Percentiles rank a stretch among this genome's conserved stretches.
phyloP scores from a whole-genome alignment of 2,113 vertebrate species.

The Peromyscus californicus region DNA sequence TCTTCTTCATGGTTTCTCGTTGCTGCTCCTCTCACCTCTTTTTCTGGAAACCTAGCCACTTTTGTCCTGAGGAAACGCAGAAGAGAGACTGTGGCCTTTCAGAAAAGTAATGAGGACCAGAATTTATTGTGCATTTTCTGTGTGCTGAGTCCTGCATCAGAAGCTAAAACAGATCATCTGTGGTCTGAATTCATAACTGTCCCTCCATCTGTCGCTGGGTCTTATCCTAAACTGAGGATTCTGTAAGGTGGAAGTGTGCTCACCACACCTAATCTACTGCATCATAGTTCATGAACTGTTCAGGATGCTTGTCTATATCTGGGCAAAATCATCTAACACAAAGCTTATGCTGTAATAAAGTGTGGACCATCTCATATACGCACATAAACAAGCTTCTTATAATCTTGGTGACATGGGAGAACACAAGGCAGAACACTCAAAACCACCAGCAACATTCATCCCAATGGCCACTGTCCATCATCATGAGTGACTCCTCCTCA shows the following conservation, averaged over 20 bases:
- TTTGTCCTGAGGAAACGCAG: neutral
- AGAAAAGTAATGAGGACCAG: neutral
- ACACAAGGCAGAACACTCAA: neutral
- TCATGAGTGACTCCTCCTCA: neutral
- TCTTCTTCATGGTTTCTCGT: neutral
- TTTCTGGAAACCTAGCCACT: neutral
- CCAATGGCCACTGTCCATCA: neutral
- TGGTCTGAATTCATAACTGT: neutral
- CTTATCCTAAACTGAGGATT: neutral
- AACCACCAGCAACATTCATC: neutral
- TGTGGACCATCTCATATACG: neutral
- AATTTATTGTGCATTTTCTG: neutral
- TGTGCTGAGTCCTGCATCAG: neutral
- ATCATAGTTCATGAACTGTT: neutral
- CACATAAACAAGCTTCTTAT: neutral
- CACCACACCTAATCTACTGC: neutral
- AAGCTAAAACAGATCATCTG: neutral
- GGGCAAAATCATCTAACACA: neutral
- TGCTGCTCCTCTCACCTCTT: neutral
- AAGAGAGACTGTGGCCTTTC: neutral
- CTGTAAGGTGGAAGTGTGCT: neutral
- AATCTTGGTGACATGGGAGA: neutral
- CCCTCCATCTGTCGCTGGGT: neutral
- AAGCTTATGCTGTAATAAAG: neutral
- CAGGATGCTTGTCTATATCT: neutral